These are phyloP conservation scores for Drosophila leonis DNA, from an alignment of 2,888 invertebrate genomes.

Conservation along the genomic window DNA sequence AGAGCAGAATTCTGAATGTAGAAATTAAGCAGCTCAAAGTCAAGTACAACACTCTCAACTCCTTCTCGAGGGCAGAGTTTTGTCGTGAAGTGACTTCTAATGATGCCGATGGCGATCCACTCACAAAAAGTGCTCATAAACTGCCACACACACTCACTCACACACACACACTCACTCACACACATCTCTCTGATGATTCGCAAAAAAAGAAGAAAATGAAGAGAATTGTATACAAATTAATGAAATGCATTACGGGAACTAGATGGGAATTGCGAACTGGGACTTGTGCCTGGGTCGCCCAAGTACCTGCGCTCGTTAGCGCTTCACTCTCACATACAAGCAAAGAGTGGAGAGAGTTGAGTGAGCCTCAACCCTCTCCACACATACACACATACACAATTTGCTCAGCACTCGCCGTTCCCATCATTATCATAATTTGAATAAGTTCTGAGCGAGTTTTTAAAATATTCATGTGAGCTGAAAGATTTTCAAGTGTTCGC, in stretches of 20 bases:
- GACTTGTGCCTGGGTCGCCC: slow-evolving; percentile 53
- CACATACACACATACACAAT: slow-evolving; percentile 29
- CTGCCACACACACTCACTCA: slow-evolving; percentile 33
- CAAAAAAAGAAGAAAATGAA: slow-evolving; percentile 3
- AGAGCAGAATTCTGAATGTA: slow-evolving; percentile 5
- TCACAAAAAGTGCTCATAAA: slow-evolving; percentile 56
- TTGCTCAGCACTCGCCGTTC: slow-evolving; percentile 65
- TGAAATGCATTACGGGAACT: slow-evolving; percentile 73
- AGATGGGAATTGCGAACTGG: slow-evolving; percentile 50
- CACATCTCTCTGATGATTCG: slow-evolving; percentile 15
- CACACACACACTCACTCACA: slow-evolving; percentile 27
- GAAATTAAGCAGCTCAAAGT: slow-evolving; percentile 52
- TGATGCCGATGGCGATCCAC: slow-evolving; percentile 46
- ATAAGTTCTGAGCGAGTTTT: slow-evolving; percentile 65
- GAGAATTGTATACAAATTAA: slow-evolving; percentile 67
- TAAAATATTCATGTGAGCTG: slow-evolving; percentile 75
- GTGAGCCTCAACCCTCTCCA: slow-evolving; percentile 22
- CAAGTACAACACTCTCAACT: slow-evolving; percentile 40
- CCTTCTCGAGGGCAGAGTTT: slow-evolving; percentile 13
- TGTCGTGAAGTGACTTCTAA: slow-evolving; percentile 70
- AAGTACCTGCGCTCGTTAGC: slow-evolving; percentile 69
- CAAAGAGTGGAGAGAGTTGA: background rate
- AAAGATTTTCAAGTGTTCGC: slow-evolving; percentile 69
- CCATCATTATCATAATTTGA: slow-evolving; percentile 80
- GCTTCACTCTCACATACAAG: slow-evolving; percentile 18